Evolutionary conservation across 2,797 vertebrate genomes (phyloP), one percentile per base, ranked within the genome.

Genomic region (Cygnus olor): DNA sequence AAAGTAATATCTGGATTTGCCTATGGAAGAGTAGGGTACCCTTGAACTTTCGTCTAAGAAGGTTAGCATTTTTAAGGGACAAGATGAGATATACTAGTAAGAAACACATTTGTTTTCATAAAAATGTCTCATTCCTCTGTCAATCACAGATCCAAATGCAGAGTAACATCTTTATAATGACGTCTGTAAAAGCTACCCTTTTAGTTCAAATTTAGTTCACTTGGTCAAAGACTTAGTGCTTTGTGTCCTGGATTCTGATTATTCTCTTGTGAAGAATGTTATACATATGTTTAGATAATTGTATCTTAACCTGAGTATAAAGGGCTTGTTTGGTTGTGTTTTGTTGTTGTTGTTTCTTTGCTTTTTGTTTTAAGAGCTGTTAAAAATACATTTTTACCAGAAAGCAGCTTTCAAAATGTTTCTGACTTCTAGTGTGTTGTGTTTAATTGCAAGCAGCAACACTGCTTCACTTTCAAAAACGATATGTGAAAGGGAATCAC

Each of bases 31-130:
- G 25, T 40, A 73, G 42, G 34, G 4, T 63, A 30, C 27, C 54
- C 49, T 57, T 3, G 2, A 60, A 47, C 14, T 53, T 84, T 40
- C 34, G 76, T 80, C 24, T 28, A 2, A 85, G 19, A 54, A 78
- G 10, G 7, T 16, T 17, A 45, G 11, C 3, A 2, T 11, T 22
- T 24, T 38, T n/a, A 22, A 44, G 19, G 0, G 9, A 9, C 28
- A 20, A 54, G 28, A 8, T 45, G 28, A 61, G 18, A 8, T 24
- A 32, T 7, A 21, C 22, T 16, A 11, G 14, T 32, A 47, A 72
- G 45, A 57, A 85, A 81, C 14, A 27, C 15, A 81, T 60, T 60
- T 60, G n/a, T 38, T 60, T 60, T 60, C 15, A 25, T 22, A 58
- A 22, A 22, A 34, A 15, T 12, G 20, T 60, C 34, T 60, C 22